Evolutionary conservation across 1,140 invertebrate species (phyloP), one percentile per base, ranked within the genome.

Genomic region (Vanessa atalanta): DNA sequence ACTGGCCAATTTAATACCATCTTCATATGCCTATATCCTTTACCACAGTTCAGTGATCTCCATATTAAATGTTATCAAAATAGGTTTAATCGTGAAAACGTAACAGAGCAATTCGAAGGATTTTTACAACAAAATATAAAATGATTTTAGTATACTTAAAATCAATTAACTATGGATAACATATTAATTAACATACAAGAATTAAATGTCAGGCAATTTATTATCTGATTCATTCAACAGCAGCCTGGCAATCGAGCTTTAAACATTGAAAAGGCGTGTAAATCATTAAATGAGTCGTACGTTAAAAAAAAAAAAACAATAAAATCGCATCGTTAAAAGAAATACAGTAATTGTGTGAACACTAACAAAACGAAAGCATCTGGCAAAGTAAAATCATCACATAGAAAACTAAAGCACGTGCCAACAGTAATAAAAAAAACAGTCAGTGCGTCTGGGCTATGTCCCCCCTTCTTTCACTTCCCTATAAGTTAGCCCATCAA

Each of bases 321-420:
- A 64, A 70, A 63, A 70, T 16, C 61, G 23, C 61, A 66, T 66
- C 73, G 77, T 72, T 77, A 73, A 78, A 53, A 70, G 69, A 65
- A 70, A 70, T 77, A 73, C 76, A 79, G 65, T 74, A 69, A 76
- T 57, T 57, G 53, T 57, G 53, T 57, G 53, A 78, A 14, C 51
- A 72, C 63, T 63, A 65, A 78, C 71, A 57, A 73, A 75, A 81
- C 78, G 50, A 79, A 65, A 83, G 70, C 85, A 85, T 86, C 83
- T 87, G 84, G 75, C 70, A 70, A 76, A 67, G 70, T 74, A 72
- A 81, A 82, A 79, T 84, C 83, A 84, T 82, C 82, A 78, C 69
- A 71, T 72, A 79, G 65, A 70, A 77, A 77, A 65, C 77, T 65
- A 63, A 80, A 79, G 83, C 87, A 86, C 87, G 87, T 88, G 87